These are phyloP conservation scores for Dryococelus australis DNA, from an alignment of 2,888 invertebrate genomes.

Conservation along the genomic window DNA sequence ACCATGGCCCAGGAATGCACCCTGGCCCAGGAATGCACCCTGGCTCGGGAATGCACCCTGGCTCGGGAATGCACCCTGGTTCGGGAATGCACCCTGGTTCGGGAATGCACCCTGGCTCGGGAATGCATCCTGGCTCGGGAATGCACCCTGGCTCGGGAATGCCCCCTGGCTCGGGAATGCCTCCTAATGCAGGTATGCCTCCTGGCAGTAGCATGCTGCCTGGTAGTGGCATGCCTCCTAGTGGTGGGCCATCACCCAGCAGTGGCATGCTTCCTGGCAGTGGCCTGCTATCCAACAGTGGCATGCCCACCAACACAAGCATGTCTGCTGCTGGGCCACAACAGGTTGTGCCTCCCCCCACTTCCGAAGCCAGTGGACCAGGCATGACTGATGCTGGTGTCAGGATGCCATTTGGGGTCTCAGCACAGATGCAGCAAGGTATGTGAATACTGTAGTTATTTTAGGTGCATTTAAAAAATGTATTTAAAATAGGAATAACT, in stretches of 20 bases:
- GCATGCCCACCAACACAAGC: constrained; percentile 37
- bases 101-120: too few relatives aligned
- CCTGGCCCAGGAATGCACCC: constrained; percentile 36
- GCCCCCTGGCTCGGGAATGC: not conserved
- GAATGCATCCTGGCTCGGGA: too few relatives aligned
- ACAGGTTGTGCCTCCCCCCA: constrained; percentile 55
- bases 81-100: too few relatives aligned
- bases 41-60: too few relatives aligned
- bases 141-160: constrained; percentile 53
- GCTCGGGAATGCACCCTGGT: too few relatives aligned
- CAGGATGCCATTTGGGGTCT: constrained; percentile 39
- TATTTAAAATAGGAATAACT: too few relatives aligned
- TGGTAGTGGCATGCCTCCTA: not conserved
- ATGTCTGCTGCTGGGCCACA: constrained; percentile 20
- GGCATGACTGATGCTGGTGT: constrained; percentile 39
- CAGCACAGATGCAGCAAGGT: constrained; percentile 35
- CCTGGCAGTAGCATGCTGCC: constrained; percentile 48
- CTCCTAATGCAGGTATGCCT: constrained; percentile 40
- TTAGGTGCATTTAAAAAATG: too few relatives aligned
- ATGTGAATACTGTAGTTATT: not conserved
- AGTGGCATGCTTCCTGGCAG: constrained; percentile 42
- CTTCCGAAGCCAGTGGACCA: constrained; percentile 52
- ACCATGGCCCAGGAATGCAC: constrained; percentile 36
- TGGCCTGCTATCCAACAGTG: constrained; percentile 37
- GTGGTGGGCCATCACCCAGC: constrained; percentile 41